Conservation (phyloP, 2,888 invertebrate species). For the Ashinkailepas kermadecensis region DNA sequence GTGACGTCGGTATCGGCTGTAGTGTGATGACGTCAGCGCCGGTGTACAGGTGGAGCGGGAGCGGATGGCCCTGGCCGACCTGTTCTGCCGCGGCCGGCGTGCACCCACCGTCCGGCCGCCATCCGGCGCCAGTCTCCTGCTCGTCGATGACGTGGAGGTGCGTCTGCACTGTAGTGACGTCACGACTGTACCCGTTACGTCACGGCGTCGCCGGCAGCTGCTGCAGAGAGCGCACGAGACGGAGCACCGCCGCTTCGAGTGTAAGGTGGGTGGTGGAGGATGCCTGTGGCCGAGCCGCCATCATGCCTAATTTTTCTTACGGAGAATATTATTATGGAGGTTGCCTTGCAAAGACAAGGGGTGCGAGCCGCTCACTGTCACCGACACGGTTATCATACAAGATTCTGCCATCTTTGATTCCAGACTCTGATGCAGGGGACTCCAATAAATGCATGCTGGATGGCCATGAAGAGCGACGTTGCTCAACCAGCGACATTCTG, state of each 20-base stretch:
- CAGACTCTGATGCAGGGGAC: no score
- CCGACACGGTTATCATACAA: no score
- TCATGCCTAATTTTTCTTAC: no score
- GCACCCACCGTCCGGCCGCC: neutral
- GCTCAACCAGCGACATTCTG: no score
- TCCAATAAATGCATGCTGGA: no score
- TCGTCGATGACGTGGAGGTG: neutral
- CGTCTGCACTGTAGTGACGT: neutral
- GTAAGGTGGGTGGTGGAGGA: neutral
- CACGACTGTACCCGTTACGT: neutral
- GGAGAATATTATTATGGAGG: no score
- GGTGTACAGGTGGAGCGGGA: neutral
- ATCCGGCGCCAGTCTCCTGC: neutral
- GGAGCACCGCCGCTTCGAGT: neutral
- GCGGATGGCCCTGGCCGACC: neutral
- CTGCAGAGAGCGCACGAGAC: neutral
- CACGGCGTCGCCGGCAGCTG: neutral
- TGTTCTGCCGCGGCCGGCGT: neutral
- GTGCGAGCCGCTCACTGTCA: no score
- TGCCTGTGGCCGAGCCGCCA: no score
- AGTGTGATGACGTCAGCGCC: neutral
- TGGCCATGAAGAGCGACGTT: no score
- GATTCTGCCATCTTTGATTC: no score
- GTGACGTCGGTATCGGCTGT: neutral
- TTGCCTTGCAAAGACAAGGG: no score